Evolutionary conservation across 1,140 invertebrate species (phyloP), one percentile per base, ranked within the genome.

Genomic region (Eurosta solidaginis): DNA sequence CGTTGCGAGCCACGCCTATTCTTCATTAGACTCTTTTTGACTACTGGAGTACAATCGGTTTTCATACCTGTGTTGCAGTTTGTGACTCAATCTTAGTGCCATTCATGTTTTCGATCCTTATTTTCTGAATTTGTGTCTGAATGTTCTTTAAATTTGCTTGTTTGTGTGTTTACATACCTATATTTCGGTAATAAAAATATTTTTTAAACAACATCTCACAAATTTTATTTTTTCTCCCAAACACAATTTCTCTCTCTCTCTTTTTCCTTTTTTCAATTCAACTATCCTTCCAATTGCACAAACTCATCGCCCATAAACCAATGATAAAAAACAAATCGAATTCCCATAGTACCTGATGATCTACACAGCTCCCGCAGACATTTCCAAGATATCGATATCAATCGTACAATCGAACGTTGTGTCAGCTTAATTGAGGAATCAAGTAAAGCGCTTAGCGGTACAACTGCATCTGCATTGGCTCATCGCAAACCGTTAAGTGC

Each of bases 331-430:
- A 59, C 20, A 49, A 68, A 76, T 22, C 27, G 36, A 52, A 10
- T 22, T 45, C 17, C 10, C 27, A 79, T 81, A 94, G 93, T 94
- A 80, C 91, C 90, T 83, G 90, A 91, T 79, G 93, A 95, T 88
- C 88, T 88, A 81, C 90, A 91, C 77, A 94, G 94, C 63, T 91
- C 93, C 17, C 90, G 93, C 45, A 92, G 93, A 77, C 89, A 90
- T 79, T 86, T 94, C 82, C 91, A 91, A 82, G 91, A 92, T 81
- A 90, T 91, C 1, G 93, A 94, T 81, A 91, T 91, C 78, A 85
- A 94, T 63, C 88, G 91, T 10, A 93, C 93, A 14, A 82, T 95
- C 80, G 93, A 94, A 78, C 90, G 93, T 63, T 95, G 93, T 82
- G 94, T 91, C 82, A 90, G 91, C 40, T 89, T 94, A 7, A 85